Evolutionary conservation across 2,797 vertebrate genomes (phyloP).

Genomic region (Delichon dasypus): DNA sequence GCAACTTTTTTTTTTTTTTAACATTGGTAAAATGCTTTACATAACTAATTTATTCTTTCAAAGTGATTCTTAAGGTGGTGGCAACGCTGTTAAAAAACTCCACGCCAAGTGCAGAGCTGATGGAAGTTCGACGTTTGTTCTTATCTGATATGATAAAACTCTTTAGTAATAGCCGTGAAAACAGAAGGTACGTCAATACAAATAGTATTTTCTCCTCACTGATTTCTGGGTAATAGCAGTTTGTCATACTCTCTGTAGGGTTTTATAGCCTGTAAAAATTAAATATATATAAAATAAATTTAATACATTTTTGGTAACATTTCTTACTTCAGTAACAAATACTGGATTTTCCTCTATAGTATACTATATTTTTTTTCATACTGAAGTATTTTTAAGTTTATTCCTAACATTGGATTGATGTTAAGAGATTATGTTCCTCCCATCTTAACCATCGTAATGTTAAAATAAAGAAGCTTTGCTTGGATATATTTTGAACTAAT

Average conservation of each 20-base stretch:
- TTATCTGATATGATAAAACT: slow-evolving; percentile 99
- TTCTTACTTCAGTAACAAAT: background rate
- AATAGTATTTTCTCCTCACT: background rate
- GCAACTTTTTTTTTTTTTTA: background rate
- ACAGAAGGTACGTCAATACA: slow-evolving; percentile 85
- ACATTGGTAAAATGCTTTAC: background rate
- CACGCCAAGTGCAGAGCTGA: slow-evolving; percentile 91
- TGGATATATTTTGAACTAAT: slow-evolving; percentile 60
- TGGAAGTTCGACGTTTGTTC: slow-evolving; percentile 98
- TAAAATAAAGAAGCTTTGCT: background rate
- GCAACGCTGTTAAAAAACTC: slow-evolving; percentile 97
- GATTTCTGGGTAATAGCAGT: background rate
- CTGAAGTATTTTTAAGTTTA: background rate
- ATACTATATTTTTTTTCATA: background rate
- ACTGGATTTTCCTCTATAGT: background rate
- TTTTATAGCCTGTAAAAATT: background rate
- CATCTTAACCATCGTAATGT: background rate
- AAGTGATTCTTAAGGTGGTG: slow-evolving; percentile 99
- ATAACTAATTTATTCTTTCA: slow-evolving; percentile 58
- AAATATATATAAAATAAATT: background rate
- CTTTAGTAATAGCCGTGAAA: slow-evolving; percentile 98
- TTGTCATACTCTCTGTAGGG: background rate
- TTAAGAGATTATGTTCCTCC: background rate
- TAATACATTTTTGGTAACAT: background rate
- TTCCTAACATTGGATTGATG: background rate